Conservation (phyloP, 2,113 vertebrate genomes). For the Amblyopsis rosae region DNA sequence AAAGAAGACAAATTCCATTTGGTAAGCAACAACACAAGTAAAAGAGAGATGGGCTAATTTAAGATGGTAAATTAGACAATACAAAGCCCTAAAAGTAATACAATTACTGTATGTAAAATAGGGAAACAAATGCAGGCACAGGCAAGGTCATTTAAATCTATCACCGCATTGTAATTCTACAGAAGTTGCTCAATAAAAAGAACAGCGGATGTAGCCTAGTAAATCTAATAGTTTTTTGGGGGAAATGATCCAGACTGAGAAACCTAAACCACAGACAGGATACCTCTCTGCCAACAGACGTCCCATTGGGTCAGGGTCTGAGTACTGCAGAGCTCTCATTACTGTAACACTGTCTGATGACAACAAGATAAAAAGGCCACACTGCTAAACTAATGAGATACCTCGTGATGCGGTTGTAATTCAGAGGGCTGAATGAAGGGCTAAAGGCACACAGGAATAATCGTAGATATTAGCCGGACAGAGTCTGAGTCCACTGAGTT, state of each 20-base stretch:
- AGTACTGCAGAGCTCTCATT: slow-evolving; percentile 11
- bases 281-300: slow-evolving; percentile 12
- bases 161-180: slow-evolving; percentile 17
- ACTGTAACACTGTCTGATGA: slow-evolving; percentile 33
- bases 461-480: slow-evolving; percentile 61
- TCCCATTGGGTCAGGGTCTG: slow-evolving; percentile 22
- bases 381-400: slow-evolving; percentile 43
- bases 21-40: not conserved
- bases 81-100: not conserved
- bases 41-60: not conserved
- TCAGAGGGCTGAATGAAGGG: slow-evolving; percentile 40
- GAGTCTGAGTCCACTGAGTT: slow-evolving; percentile 54
- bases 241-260: slow-evolving; percentile 39
- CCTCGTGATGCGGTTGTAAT: slow-evolving; percentile 44
- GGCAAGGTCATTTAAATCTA: not conserved
- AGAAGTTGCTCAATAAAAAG: slow-evolving; percentile 15
- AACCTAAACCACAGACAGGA: slow-evolving; percentile 30
- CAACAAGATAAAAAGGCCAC: slow-evolving; percentile 40
- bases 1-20: not conserved
- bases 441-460: slow-evolving; percentile 50
- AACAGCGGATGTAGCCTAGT: slow-evolving; percentile 19
- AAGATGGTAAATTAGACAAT: not conserved
- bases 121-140: no score
- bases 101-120: not conserved
- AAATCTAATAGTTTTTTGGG: slow-evolving; percentile 33